Conservation (phyloP, 2,888 invertebrate genomes). For the Conistra vaccinii region DNA sequence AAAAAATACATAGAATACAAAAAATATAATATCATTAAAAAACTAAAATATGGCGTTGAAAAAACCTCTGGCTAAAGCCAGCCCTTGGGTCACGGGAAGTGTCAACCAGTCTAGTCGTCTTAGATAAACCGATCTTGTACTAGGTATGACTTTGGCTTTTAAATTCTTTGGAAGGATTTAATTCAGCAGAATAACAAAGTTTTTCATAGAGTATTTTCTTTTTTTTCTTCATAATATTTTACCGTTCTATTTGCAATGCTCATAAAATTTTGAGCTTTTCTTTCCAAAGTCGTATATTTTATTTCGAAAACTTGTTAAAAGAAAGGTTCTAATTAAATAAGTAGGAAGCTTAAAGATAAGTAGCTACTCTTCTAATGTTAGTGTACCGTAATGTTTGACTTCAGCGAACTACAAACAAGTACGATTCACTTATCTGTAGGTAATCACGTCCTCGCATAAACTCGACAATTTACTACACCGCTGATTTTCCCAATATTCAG, state of each 20-base stretch:
- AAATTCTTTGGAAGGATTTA: not conserved
- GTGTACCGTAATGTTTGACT: not conserved
- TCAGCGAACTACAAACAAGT: not conserved
- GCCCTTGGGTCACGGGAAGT: too few species aligned
- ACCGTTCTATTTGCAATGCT: not conserved
- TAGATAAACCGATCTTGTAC: not conserved
- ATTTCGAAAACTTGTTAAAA: not conserved
- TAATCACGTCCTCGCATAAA: constrained; percentile 1
- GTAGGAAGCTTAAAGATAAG: not conserved
- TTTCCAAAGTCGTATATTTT: not conserved
- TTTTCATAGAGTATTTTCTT: not conserved
- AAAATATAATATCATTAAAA: too few species aligned
- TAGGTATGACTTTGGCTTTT: not conserved
- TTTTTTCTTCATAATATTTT: not conserved
- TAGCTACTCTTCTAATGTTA: not conserved
- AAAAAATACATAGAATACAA: too few species aligned
- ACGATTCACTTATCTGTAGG: not conserved
- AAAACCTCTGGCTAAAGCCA: too few species aligned
- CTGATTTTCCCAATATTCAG: constrained; percentile 2
- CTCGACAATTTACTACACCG: not conserved
- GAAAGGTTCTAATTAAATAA: not conserved
- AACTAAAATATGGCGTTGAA: too few species aligned
- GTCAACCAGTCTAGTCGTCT: too few species aligned
- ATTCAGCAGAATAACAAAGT: not conserved
- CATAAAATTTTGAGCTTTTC: too few species aligned